Evolutionary conservation across 2,113 vertebrate genomes (phyloP), one percentile per base, ranked within the genome.

Genomic region (Hydrochoerus hydrochaeris): DNA sequence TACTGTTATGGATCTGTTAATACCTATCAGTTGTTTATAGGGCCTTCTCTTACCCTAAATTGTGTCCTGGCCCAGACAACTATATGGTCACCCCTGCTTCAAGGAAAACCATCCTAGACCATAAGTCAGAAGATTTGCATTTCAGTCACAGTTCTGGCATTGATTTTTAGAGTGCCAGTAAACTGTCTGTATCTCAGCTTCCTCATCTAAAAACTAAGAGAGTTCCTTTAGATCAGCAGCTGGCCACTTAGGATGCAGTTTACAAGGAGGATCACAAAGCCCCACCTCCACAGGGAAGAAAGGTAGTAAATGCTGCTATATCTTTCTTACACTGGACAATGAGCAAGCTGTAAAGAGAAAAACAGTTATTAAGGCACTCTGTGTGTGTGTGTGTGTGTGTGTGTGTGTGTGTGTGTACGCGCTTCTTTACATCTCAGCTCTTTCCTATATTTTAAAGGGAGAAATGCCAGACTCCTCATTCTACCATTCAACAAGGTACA

Each of bases 91-190:
- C 24, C 54, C 22, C 17, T 58, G 30, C 67, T 69, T 1, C 32
- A 81, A 24, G 65, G 71, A 94, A 73, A 86, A 80, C 35, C 41
- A 13, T 87, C 4, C 46, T 20, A 35, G 78, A 62, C 54, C 71
- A 67, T 83, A 54, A 88, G 44, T 94, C 58, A 88, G 80, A 67
- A 94, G 78, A 86, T 52, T 12, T 77, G 16, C 9, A 11, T 95
- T 71, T 84, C 67, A 63, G 32, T 67, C 81, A 67, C 60, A 78
- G 28, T 8, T 26, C 52, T 44, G 78, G 46, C 62, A 57, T 44
- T 67, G 8, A 78, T 54, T 30, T 26, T 24, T 35, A 13, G 75
- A 67, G 57, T 17, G 65, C 32, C 71, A 67, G 20, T 65, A n/a
- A 30, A 28, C 17, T 38, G 46, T 52, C 54, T 65, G 24, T 19